Percentiles rank a stretch among this genome's conserved stretches.
These are phyloP conservation scores for Apeltes quadracus DNA, from an alignment of 2,113 vertebrate genomes.

Conservation along the genomic window DNA sequence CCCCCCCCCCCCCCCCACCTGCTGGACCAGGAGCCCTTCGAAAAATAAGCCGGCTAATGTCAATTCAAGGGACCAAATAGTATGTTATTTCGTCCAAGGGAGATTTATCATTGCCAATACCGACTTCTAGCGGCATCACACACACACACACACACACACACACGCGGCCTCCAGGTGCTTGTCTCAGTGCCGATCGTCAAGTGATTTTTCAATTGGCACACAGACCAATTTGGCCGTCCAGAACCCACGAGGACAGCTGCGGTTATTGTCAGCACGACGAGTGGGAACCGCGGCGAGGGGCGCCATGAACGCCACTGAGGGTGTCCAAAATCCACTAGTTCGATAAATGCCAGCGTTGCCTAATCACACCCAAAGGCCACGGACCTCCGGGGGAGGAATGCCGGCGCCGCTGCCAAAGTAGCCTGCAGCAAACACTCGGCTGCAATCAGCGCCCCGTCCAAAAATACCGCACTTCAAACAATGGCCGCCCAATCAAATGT, in stretches of 20 bases:
- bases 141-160: background rate
- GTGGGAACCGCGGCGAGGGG: constrained; percentile 20
- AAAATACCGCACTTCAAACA: background rate
- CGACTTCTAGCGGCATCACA: background rate
- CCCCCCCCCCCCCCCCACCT: too few relatives aligned
- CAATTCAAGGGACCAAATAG: background rate
- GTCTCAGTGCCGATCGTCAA: background rate
- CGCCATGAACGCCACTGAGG: background rate
- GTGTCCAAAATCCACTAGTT: constrained; percentile 14
- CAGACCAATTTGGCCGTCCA: background rate
- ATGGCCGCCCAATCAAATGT: background rate
- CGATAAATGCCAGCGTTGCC: constrained; percentile 15
- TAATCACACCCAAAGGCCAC: constrained; percentile 22
- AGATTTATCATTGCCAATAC: background rate
- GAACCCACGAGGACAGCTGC: background rate
- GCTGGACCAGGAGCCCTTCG: background rate
- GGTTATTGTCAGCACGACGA: constrained; percentile 1
- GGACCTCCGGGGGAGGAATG: constrained; percentile 5
- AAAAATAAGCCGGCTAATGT: background rate
- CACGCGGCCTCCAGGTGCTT: background rate
- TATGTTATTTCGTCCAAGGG: background rate
- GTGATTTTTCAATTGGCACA: constrained; percentile 6
- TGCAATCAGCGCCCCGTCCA: background rate
- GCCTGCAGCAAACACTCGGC: constrained; percentile 16
- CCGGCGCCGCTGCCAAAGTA: constrained; percentile 7